Percentiles rank a stretch among this genome's conserved stretches.
phyloP scores from a whole-genome alignment of 1,140 invertebrate species.

The Homarus americanus region DNA sequence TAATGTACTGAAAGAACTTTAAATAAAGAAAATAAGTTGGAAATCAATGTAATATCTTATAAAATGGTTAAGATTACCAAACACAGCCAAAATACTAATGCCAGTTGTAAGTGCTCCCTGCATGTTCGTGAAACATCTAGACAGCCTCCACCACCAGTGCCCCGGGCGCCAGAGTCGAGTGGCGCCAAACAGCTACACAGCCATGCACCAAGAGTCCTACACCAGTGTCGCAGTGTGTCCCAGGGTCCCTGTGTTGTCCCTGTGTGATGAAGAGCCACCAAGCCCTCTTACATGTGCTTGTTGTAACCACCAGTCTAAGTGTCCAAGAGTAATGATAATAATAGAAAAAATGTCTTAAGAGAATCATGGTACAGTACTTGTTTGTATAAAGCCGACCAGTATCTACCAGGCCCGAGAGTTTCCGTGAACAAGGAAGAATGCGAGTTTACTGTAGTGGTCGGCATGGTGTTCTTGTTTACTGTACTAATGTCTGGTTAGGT shows the following conservation, averaged over 20 bases:
- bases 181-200: constrained; percentile 70
- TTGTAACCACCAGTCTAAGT: background rate
- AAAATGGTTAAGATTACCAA: constrained; percentile 13
- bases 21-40: constrained; percentile 12
- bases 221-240: constrained; percentile 67
- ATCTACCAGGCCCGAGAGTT: background rate
- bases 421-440: background rate
- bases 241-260: constrained; percentile 36
- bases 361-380: background rate
- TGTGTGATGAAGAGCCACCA: background rate
- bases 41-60: background rate
- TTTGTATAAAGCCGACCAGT: background rate
- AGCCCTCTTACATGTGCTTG: background rate
- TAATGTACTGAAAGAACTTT: background rate
- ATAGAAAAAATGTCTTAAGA: background rate
- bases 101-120: constrained; percentile 52
- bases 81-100: constrained; percentile 17
- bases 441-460: background rate
- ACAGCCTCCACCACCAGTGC: constrained; percentile 67
- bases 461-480: background rate
- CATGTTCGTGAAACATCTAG: constrained; percentile 63
- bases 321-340: background rate
- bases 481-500: background rate
- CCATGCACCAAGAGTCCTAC: constrained; percentile 73
- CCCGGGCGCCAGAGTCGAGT: constrained; percentile 58